These are phyloP conservation scores for Cyprinella venusta DNA, from an alignment of 2,797 vertebrate genomes.

Conservation along the genomic window DNA sequence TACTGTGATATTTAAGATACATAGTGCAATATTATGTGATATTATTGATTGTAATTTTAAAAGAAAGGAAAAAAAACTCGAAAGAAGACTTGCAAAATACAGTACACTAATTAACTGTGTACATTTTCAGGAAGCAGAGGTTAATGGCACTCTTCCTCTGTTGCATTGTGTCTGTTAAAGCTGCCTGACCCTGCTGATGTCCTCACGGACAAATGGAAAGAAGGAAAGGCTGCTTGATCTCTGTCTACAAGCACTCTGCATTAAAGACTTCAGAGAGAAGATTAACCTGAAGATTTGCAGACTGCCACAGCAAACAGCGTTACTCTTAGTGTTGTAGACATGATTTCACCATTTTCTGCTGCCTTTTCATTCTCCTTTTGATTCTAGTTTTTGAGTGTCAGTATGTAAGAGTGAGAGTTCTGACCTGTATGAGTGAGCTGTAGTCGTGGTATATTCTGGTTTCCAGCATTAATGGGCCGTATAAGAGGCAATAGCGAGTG, in stretches of 20 bases:
- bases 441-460: conserved; percentile 55
- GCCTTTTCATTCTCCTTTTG: not conserved
- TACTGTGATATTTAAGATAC: not conserved
- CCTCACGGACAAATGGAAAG: conserved; percentile 22
- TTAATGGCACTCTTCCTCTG: conserved; percentile 6
- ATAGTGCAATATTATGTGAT: not conserved
- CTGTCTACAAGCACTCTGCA: not conserved
- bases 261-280: not conserved
- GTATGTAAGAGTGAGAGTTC: not conserved
- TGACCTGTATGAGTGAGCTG: conserved; percentile 62
- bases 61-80: not conserved
- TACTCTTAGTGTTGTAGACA: conserved; percentile 19
- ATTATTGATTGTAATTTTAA: not conserved
- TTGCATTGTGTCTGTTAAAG: conserved; percentile 22
- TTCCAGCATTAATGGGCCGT: conserved; percentile 21
- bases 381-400: not conserved
- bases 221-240: conserved; percentile 17
- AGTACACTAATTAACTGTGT: not conserved
- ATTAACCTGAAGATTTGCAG: not conserved
- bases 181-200: conserved; percentile 15
- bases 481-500: conserved; percentile 24
- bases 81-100: not conserved
- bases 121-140: conserved; percentile 7
- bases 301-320: not conserved
- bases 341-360: not conserved